Conservation (phyloP, 1,140 invertebrate genomes). For the Lycorma delicatula region DNA sequence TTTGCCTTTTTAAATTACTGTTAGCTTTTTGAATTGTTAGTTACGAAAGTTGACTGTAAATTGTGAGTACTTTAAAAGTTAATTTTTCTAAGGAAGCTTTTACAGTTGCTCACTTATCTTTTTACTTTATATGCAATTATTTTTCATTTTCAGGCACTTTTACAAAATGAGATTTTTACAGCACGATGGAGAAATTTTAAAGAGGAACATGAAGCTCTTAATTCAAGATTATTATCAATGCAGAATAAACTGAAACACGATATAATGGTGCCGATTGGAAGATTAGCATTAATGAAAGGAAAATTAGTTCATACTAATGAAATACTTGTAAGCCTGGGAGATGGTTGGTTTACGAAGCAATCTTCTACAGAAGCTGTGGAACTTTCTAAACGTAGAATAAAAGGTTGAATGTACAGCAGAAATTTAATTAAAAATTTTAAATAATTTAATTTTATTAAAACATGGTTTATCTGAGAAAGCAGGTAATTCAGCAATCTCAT, state of each 20-base stretch:
- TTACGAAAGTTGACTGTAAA: too few relatives aligned
- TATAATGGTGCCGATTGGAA: constrained; percentile 54
- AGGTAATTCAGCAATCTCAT: too few relatives aligned
- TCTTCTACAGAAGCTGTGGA: constrained; percentile 53
- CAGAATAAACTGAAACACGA: constrained; percentile 34
- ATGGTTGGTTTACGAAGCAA: constrained; percentile 61
- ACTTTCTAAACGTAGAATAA: constrained; percentile 50
- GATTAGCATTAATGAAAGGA: constrained; percentile 56
- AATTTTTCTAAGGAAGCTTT: too few relatives aligned
- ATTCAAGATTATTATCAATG: constrained; percentile 15
- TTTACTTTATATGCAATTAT: too few relatives aligned
- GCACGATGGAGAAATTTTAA: constrained; percentile 20
- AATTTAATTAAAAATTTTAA: not conserved
- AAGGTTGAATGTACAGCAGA: constrained; percentile 38
- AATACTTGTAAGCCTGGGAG: constrained; percentile 54
- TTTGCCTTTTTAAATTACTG: too few relatives aligned
- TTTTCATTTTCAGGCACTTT: constrained; percentile 12
- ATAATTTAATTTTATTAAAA: too few relatives aligned
- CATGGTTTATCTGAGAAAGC: too few relatives aligned
- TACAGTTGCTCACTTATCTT: too few relatives aligned
- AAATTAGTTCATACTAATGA: constrained; percentile 64
- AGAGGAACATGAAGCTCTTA: constrained; percentile 20
- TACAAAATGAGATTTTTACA: constrained; percentile 10
- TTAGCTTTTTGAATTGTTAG: too few relatives aligned
- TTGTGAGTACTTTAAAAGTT: too few relatives aligned